Evolutionary conservation across 2,113 vertebrate genomes (phyloP).

Genomic region (Sarotherodon lohbergeri): DNA sequence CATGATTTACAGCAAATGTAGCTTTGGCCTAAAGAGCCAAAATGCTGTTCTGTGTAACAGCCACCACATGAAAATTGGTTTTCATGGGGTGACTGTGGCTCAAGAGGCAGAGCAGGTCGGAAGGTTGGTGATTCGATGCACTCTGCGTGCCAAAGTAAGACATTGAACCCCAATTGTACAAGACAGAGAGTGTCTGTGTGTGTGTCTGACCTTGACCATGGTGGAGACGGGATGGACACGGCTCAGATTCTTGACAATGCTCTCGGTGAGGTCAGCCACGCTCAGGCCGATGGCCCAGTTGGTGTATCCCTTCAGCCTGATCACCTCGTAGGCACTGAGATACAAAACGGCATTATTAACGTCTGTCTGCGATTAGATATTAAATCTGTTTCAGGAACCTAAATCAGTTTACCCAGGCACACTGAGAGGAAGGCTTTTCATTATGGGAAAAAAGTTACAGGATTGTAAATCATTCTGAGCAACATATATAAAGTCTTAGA

Average conservation of each 20-base stretch:
- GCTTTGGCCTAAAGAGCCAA: neutral
- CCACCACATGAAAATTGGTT: neutral
- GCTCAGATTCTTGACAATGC: slow-evolving; percentile 79
- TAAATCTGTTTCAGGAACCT: neutral
- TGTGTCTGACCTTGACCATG: slow-evolving; percentile 59
- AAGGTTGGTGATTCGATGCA: neutral
- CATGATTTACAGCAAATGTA: neutral
- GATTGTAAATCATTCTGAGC: neutral
- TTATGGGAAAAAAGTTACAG: neutral
- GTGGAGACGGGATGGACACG: slow-evolving; percentile 62
- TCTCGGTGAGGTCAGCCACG: slow-evolving; percentile 90
- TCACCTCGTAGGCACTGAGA: slow-evolving; percentile 92
- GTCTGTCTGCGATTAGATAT: neutral
- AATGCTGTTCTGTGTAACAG: neutral
- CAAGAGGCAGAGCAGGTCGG: neutral
- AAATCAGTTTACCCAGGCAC: neutral
- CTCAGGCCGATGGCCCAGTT: slow-evolving; percentile 99
- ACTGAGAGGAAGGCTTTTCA: neutral
- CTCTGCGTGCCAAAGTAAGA: neutral
- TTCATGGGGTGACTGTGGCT: neutral
- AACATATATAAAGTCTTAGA: neutral
- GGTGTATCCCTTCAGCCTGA: slow-evolving; percentile 95
- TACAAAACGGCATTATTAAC: neutral
- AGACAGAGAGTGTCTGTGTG: neutral
- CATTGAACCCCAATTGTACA: neutral